Evolutionary conservation across 2,113 vertebrate genomes (phyloP).

Genomic region (Pomatostomus ruficeps): DNA sequence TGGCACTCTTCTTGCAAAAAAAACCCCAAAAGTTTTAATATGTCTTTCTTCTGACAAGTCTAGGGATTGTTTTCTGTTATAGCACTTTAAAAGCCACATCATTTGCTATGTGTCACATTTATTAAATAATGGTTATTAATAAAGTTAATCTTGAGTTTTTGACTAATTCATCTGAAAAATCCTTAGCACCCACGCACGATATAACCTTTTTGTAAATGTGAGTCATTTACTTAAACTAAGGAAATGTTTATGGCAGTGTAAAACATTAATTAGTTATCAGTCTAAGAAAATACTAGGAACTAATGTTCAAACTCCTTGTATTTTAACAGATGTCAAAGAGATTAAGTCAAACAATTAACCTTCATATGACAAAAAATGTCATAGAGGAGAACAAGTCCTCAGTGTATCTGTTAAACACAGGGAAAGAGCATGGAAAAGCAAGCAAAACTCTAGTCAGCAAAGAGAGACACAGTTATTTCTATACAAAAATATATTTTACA

Average conservation of each 20-base stretch:
- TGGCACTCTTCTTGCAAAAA: neutral
- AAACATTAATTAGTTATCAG: slow-evolving; percentile 62
- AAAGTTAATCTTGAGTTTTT: slow-evolving; percentile 40
- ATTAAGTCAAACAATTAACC: slow-evolving; percentile 55
- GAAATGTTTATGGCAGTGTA: slow-evolving; percentile 51
- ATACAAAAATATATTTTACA: neutral
- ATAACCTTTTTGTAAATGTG: slow-evolving; percentile 39
- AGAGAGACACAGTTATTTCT: slow-evolving; percentile 40
- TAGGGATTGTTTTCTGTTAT: neutral
- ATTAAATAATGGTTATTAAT: slow-evolving; percentile 10
- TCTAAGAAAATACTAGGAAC: slow-evolving; percentile 45
- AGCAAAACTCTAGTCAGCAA: slow-evolving; percentile 2
- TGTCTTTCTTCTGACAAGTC: neutral
- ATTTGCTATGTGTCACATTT: neutral
- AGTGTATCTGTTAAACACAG: slow-evolving; percentile 6
- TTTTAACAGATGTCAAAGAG: slow-evolving; percentile 29
- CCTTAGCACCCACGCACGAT: slow-evolving; percentile 7
- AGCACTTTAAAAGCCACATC: neutral
- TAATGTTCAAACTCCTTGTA: slow-evolving; percentile 38
- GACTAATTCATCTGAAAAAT: slow-evolving; percentile 58
- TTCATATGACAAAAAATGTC: neutral
- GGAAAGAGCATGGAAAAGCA: neutral
- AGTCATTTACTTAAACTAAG: slow-evolving; percentile 55
- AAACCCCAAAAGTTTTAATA: neutral
- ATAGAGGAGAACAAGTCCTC: neutral